Conservation (phyloP, 2,113 vertebrate genomes). For the Pituophis catenifer region DNA sequence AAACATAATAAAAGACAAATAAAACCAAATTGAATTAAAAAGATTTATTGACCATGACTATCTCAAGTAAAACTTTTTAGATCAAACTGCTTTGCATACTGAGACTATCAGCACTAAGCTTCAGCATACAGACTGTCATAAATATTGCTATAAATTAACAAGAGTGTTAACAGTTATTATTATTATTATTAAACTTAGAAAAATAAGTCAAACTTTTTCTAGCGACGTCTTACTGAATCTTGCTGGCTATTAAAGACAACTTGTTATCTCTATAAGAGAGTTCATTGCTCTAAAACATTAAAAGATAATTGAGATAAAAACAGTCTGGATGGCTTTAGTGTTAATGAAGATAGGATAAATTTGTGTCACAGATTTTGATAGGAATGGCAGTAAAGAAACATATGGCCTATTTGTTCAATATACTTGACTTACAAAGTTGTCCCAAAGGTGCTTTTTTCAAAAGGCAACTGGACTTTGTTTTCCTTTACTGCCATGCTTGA, state of each 20-base stretch:
- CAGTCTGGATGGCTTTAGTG: not conserved
- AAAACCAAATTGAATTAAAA: not conserved
- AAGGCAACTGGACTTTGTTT: not conserved
- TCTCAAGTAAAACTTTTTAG: not conserved
- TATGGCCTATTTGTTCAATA: not conserved
- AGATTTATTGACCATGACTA: not conserved
- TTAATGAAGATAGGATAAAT: not conserved
- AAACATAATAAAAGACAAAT: not conserved
- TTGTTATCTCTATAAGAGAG: not conserved
- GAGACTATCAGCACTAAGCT: not conserved
- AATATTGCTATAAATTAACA: not conserved
- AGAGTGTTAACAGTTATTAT: not conserved
- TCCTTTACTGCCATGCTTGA: too few species aligned
- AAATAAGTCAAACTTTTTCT: not conserved
- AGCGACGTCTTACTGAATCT: not conserved
- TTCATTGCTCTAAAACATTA: not conserved
- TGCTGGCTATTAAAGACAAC: not conserved
- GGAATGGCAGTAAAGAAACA: not conserved
- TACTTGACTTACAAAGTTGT: not conserved
- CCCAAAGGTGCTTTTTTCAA: not conserved
- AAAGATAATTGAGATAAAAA: not conserved
- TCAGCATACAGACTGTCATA: not conserved
- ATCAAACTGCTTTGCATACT: not conserved
- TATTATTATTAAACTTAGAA: not conserved
- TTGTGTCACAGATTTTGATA: not conserved